These are phyloP conservation scores for Crepidodera aurea DNA, from an alignment of 2,888 invertebrate species.

Conservation along the genomic window DNA sequence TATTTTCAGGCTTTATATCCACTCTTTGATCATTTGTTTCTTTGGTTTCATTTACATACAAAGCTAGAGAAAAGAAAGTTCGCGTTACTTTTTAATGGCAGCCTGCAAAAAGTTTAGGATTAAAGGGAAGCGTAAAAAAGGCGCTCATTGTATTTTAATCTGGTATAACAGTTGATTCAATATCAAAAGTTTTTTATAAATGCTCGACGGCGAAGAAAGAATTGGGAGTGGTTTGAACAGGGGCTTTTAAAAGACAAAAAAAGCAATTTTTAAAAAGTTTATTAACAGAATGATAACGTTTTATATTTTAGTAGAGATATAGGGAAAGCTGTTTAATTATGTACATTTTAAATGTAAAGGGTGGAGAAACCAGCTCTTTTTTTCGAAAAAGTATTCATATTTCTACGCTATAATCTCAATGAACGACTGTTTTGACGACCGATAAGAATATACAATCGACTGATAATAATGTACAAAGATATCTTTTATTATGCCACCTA, in stretches of 20 bases:
- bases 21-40: slow-evolving; percentile 8
- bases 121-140: background rate
- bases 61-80: slow-evolving; percentile 3
- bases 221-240: background rate
- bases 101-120: background rate
- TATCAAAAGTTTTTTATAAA: background rate
- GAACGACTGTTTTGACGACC: too few relatives aligned
- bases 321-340: too few relatives aligned
- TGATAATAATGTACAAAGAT: too few relatives aligned
- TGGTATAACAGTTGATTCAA: background rate
- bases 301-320: background rate
- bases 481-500: too few relatives aligned
- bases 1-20: background rate
- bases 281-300: background rate
- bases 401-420: too few relatives aligned
- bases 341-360: too few relatives aligned
- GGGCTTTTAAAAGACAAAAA: background rate
- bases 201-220: background rate
- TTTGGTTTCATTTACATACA: background rate
- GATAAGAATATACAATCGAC: too few relatives aligned
- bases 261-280: background rate
- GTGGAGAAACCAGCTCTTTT: too few relatives aligned
- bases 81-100: slow-evolving; percentile 1
- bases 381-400: too few relatives aligned
- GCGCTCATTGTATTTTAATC: background rate